phyloP scores from a whole-genome alignment of 2,797 vertebrate species.

The Coluber constrictor region DNA sequence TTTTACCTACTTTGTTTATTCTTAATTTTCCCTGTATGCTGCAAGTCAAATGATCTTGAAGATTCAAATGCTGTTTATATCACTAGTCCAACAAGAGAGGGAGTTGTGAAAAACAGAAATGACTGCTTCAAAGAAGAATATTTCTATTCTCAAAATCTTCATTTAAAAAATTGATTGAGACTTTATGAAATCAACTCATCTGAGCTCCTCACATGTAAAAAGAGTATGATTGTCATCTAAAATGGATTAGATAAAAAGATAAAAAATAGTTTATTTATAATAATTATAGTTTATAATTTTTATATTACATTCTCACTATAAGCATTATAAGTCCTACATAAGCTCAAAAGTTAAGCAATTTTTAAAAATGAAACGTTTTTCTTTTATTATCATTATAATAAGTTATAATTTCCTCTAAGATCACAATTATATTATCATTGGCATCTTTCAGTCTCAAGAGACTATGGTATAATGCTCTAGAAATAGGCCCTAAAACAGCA shows the following conservation, averaged over 20 bases:
- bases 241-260: background rate
- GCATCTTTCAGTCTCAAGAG: too few relatives aligned
- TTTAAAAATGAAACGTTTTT: conserved; percentile 30
- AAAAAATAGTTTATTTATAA: background rate
- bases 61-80: background rate
- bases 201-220: background rate
- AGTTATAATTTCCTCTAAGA: background rate
- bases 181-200: background rate
- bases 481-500: too few relatives aligned
- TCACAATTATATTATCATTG: background rate
- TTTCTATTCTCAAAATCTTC: background rate
- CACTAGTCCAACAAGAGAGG: background rate
- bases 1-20: background rate
- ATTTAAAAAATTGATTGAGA: background rate
- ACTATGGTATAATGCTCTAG: too few relatives aligned
- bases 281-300: background rate
- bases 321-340: conserved; percentile 25
- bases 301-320: background rate
- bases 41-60: background rate
- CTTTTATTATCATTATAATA: conserved; percentile 4
- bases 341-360: conserved; percentile 22
- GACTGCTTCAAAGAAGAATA: background rate
- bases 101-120: background rate
- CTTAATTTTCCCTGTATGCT: background rate
- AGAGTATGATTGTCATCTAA: background rate